These are phyloP conservation scores for Drosophila maculinotata DNA, from an alignment of 2,888 invertebrate genomes.

Conservation along the genomic window DNA sequence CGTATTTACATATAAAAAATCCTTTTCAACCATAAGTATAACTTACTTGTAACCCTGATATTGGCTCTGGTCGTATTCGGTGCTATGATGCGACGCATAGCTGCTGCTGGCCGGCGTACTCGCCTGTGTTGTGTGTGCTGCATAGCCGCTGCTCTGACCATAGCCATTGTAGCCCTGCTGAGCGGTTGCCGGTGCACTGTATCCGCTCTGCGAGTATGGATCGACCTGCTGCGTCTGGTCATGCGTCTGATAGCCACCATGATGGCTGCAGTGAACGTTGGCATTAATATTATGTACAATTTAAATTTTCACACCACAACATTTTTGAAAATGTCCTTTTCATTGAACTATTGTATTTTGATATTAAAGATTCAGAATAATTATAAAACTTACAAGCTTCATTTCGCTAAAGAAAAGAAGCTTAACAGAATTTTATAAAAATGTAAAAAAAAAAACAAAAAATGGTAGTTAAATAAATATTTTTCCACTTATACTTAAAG, in stretches of 20 bases:
- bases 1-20: neutral
- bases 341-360: neutral
- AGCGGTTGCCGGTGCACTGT: conserved; percentile 77
- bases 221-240: conserved; percentile 84
- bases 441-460: too few species aligned
- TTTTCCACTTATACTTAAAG: too few species aligned
- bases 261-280: conserved; percentile 76
- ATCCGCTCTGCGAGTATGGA: conserved; percentile 84
- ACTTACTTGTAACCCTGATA: conserved; percentile 84
- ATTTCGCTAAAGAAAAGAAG: too few species aligned
- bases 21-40: neutral
- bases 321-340: neutral
- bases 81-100: conserved; percentile 79
- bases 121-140: conserved; percentile 69
- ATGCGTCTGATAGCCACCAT: conserved; percentile 82
- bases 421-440: too few species aligned
- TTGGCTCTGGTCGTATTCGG: conserved; percentile 85
- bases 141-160: conserved; percentile 82
- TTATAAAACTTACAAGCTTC: too few species aligned
- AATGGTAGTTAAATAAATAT: neutral
- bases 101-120: conserved; percentile 77
- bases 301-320: neutral
- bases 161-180: conserved; percentile 84
- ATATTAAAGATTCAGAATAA: too few species aligned
- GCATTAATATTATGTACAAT: conserved; percentile 44